A percentile compares a stretch with the other conserved stretches of the same genome.
These are phyloP conservation scores for Aegotheles bennettii DNA, from an alignment of 2,113 vertebrate genomes.

Conservation along the genomic window DNA sequence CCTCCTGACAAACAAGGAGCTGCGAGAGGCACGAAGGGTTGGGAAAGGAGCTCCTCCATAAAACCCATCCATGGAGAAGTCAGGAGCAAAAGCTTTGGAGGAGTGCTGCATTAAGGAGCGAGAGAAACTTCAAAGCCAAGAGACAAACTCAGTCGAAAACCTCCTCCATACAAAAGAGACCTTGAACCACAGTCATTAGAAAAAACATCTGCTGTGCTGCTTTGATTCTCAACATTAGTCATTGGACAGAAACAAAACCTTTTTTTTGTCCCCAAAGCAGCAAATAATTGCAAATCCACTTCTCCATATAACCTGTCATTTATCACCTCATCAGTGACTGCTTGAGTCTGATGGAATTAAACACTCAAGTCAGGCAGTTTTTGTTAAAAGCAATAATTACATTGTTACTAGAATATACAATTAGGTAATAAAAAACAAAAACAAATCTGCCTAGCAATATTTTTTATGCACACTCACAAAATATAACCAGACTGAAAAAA, in stretches of 20 bases:
- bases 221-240: slow-evolving; percentile 44
- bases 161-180: neutral
- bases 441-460: slow-evolving; percentile 41
- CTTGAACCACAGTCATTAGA: slow-evolving; percentile 12
- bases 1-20: neutral
- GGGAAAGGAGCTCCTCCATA: neutral
- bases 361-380: slow-evolving; percentile 66
- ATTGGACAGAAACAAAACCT: slow-evolving; percentile 32
- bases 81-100: neutral
- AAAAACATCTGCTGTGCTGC: slow-evolving; percentile 25
- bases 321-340: slow-evolving; percentile 66
- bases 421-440: slow-evolving; percentile 67
- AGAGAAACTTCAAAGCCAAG: slow-evolving; percentile 24
- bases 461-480: slow-evolving; percentile 45
- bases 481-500: slow-evolving; percentile 43
- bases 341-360: slow-evolving; percentile 68
- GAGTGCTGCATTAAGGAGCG: neutral
- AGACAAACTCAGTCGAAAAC: neutral
- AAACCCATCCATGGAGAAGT: neutral
- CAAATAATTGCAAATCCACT: slow-evolving; percentile 60
- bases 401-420: slow-evolving; percentile 69
- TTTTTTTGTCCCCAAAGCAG: neutral
- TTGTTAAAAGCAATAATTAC: slow-evolving; percentile 71
- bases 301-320: slow-evolving; percentile 56
- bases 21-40: neutral